phyloP scores from a whole-genome alignment of 2,888 invertebrate species.

The Drosophila rellima region DNA sequence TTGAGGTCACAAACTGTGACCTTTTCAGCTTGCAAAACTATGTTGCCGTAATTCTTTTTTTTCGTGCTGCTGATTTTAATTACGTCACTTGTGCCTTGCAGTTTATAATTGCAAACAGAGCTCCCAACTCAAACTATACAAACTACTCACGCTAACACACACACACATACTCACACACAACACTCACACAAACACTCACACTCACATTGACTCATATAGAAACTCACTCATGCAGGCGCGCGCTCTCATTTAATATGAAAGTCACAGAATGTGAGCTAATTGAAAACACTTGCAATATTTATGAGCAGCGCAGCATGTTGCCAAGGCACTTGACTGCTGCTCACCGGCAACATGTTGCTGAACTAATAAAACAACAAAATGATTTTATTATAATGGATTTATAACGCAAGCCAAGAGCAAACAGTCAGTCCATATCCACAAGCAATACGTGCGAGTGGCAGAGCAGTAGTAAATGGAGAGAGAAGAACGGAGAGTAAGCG shows the following conservation, averaged over 20 bases:
- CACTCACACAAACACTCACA: conserved; percentile 19
- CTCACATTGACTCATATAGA: conserved; percentile 21
- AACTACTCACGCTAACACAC: conserved; percentile 19
- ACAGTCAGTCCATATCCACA: conserved; percentile 43
- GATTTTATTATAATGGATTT: conserved; percentile 83
- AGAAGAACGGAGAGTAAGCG: conserved; percentile 18
- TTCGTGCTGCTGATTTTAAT: conserved; percentile 52
- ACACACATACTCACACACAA: conserved; percentile 10
- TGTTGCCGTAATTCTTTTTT: conserved; percentile 15
- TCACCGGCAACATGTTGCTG: conserved; percentile 79
- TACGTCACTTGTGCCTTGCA: conserved; percentile 63
- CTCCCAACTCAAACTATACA: conserved; percentile 32
- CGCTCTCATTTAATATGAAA: conserved; percentile 79
- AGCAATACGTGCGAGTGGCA: conserved; percentile 35
- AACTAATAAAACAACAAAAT: conserved; percentile 83
- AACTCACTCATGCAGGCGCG: conserved; percentile 38
- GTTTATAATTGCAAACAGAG: conserved; percentile 75
- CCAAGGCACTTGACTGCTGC: conserved; percentile 75
- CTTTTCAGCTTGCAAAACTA: conserved; percentile 44
- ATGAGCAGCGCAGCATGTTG: conserved; percentile 79
- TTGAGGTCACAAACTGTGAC: conserved; percentile 56
- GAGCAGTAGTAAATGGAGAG: conserved; percentile 13
- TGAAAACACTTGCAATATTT: conserved; percentile 84
- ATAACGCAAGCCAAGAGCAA: conserved; percentile 77
- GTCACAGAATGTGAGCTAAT: conserved; percentile 83